These are phyloP conservation scores for Caenorhabditis imperialis DNA, from an alignment of 2,888 invertebrate genomes.

Conservation along the genomic window DNA sequence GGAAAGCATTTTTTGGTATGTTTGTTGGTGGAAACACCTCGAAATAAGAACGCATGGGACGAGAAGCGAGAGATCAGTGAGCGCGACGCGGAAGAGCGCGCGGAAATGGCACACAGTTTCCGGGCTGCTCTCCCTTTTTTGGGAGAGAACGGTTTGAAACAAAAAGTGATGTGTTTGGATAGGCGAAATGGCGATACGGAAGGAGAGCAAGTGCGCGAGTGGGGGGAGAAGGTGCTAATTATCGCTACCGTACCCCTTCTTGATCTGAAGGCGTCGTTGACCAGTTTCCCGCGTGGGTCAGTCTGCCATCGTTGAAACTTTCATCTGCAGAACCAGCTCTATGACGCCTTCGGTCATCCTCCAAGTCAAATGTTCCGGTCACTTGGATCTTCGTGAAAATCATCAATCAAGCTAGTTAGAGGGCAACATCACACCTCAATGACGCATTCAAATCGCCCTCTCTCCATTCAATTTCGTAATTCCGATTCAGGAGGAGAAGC, in stretches of 20 bases:
- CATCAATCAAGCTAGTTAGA: conserved; percentile 34
- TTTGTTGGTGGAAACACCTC: conserved; percentile 26
- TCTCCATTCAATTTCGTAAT: conserved; percentile 26
- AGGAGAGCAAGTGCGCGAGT: too few species aligned
- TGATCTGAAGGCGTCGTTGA: too few species aligned
- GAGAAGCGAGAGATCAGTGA: conserved; percentile 13
- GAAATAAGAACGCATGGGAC: conserved; percentile 46
- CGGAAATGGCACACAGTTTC: conserved; percentile 19
- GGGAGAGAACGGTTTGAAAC: conserved; percentile 3
- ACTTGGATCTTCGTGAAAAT: conserved; percentile 18
- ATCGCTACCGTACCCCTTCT: too few species aligned
- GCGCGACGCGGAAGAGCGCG: conserved; percentile 13
- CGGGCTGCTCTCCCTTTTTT: conserved; percentile 11
- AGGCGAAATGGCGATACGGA: too few species aligned
- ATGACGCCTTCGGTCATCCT: neutral
- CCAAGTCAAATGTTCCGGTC: conserved; percentile 38
- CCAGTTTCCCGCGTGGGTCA: too few species aligned
- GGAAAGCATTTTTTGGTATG: conserved; percentile 17
- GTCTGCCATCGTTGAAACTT: neutral
- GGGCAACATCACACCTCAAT: conserved; percentile 35
- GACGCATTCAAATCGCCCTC: conserved; percentile 19
- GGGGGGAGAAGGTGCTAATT: too few species aligned
- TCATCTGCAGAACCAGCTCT: neutral
- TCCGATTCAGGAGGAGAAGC: conserved; percentile 5
- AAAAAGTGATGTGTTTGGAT: neutral